Conservation (phyloP, 35 echinoderm and acorn worm genomes). For the Apostichopus parvimensis region DNA sequence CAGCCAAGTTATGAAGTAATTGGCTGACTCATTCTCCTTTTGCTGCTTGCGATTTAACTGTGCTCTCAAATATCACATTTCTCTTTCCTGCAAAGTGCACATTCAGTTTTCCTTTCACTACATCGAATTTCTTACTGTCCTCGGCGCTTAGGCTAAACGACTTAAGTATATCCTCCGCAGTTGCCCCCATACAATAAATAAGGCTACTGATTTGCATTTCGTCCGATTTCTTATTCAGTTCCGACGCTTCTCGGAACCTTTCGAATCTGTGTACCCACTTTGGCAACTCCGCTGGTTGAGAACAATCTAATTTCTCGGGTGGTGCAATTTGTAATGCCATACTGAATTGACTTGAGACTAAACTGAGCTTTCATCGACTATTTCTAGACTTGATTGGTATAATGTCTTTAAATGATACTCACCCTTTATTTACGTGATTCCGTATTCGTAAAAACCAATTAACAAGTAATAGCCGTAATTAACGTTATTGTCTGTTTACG, state of each 20-base stretch:
- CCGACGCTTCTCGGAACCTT: neutral
- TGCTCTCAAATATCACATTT: neutral
- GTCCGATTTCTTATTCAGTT: neutral
- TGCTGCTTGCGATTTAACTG: neutral
- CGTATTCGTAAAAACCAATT: too few relatives aligned
- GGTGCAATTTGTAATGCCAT: constrained; percentile 9
- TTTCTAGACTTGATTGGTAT: too few relatives aligned
- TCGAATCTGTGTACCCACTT: constrained; percentile 7
- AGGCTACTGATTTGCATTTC: neutral
- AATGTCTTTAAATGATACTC: too few relatives aligned
- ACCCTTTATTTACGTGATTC: too few relatives aligned
- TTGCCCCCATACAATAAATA: constrained; percentile 7
- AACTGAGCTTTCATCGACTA: too few relatives aligned
- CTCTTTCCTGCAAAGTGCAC: neutral
- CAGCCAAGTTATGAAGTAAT: neutral
- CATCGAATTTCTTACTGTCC: neutral
- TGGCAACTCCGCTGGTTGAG: neutral
- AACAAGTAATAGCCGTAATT: too few relatives aligned
- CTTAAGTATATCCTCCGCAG: neutral
- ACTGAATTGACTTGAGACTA: neutral
- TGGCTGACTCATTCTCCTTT: neutral
- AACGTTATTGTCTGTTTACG: too few relatives aligned
- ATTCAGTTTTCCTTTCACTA: neutral
- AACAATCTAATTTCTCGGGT: neutral
- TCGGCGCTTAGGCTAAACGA: neutral